Conservation (phyloP, 1,140 invertebrate genomes). For the Oreohelix idahoensis region DNA sequence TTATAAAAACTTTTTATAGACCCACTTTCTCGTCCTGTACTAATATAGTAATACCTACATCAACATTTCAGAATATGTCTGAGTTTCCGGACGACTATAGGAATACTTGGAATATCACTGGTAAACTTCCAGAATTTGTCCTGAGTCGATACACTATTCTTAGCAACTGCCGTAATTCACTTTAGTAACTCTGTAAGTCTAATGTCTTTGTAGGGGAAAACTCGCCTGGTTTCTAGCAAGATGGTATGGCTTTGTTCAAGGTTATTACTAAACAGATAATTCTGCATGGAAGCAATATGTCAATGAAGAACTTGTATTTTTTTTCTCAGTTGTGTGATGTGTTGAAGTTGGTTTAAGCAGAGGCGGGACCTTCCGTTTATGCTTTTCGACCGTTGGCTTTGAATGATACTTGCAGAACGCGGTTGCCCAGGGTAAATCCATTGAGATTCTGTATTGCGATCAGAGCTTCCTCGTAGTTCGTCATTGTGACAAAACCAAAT, state of each 20-base stretch:
- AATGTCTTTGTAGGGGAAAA: no score
- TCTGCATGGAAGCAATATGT: not conserved
- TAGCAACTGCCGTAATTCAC: not conserved
- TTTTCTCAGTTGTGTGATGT: not conserved
- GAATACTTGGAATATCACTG: no score
- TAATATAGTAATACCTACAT: no score
- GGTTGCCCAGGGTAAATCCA: conserved; percentile 96
- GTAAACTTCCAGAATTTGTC: no score
- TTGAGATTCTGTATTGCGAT: conserved; percentile 98
- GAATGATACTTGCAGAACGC: conserved; percentile 98
- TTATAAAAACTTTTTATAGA: no score
- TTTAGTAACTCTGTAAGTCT: no score
- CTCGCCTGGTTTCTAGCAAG: not conserved
- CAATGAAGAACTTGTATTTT: not conserved
- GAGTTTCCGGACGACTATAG: no score
- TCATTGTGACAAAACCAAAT: conserved; percentile 99
- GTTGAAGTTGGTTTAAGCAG: not conserved
- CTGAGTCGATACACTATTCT: not conserved
- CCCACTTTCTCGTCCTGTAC: no score
- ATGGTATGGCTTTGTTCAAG: not conserved
- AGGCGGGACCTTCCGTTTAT: conserved; percentile 46
- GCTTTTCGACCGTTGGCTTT: conserved; percentile 74
- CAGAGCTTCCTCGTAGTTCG: conserved; percentile 98
- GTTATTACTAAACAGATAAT: not conserved
- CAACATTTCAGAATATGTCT: no score